Evolutionary conservation across 2,113 vertebrate genomes (phyloP).

Genomic region (Cacatua alba): DNA sequence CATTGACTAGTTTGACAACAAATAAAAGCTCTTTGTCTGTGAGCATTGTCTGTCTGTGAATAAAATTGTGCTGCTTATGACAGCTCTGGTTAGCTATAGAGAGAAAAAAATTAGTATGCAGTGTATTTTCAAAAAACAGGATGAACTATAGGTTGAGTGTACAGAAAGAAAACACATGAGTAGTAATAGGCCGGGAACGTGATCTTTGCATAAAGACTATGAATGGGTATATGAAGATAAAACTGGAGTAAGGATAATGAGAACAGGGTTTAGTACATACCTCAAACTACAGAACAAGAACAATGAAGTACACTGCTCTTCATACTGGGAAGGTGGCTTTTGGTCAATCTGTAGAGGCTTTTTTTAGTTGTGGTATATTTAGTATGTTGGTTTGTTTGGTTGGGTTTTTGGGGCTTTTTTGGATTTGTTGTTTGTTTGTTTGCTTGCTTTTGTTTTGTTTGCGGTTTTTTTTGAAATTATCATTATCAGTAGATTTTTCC

Average conservation of each 20-base stretch:
- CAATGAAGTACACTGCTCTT: not conserved
- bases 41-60: conserved; percentile 20
- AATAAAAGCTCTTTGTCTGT: conserved; percentile 54
- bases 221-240: not conserved
- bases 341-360: not conserved
- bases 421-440: not conserved
- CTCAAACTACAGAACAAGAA: not conserved
- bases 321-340: not conserved
- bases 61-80: conserved; percentile 45
- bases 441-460: not conserved
- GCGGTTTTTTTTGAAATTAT: not conserved
- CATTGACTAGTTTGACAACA: conserved; percentile 29
- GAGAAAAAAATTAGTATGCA: not conserved
- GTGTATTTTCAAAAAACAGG: not conserved
- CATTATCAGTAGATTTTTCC: not conserved
- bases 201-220: not conserved
- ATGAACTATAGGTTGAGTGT: not conserved
- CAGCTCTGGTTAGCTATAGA: not conserved
- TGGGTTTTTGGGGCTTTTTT: not conserved
- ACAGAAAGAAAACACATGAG: not conserved
- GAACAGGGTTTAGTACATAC: not conserved
- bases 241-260: not conserved
- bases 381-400: not conserved
- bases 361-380: not conserved
- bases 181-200: not conserved